Conservation (phyloP, 2,113 vertebrate genomes). For the Ginglymostoma cirratum region DNA sequence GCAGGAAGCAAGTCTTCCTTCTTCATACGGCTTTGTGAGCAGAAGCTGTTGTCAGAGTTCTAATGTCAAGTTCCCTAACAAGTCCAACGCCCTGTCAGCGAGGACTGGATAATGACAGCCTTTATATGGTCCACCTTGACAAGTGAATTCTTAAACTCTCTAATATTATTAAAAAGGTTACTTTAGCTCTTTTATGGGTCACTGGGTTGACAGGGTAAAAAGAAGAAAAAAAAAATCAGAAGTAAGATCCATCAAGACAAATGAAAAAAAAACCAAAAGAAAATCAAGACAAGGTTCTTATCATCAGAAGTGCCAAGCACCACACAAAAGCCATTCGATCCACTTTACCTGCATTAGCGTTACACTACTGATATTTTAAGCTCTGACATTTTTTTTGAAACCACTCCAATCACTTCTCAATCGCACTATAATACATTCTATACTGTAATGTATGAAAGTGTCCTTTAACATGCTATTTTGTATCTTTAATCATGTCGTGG, state of each 20-base stretch:
- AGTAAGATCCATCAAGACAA: background rate
- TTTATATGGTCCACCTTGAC: no score
- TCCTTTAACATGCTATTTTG: background rate
- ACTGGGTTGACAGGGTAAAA: no score
- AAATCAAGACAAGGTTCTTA: background rate
- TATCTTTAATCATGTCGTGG: background rate
- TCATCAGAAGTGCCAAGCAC: background rate
- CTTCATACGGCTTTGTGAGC: no score
- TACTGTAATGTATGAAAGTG: background rate
- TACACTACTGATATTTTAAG: background rate
- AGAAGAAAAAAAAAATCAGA: no score
- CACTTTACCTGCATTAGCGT: background rate
- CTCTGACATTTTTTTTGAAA: background rate
- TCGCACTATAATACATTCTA: background rate
- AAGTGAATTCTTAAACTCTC: no score
- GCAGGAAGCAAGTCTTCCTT: no score
- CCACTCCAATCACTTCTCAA: background rate
- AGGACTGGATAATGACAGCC: no score
- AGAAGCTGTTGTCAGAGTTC: no score
- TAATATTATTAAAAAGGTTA: no score
- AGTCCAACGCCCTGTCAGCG: no score
- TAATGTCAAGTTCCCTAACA: no score
- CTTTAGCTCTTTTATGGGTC: no score
- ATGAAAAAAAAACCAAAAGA: background rate
- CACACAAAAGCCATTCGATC: background rate